A percentile compares a stretch with the other conserved stretches of the same genome.
phyloP scores from a whole-genome alignment of 2,113 vertebrate species.

The Ginglymostoma cirratum region DNA sequence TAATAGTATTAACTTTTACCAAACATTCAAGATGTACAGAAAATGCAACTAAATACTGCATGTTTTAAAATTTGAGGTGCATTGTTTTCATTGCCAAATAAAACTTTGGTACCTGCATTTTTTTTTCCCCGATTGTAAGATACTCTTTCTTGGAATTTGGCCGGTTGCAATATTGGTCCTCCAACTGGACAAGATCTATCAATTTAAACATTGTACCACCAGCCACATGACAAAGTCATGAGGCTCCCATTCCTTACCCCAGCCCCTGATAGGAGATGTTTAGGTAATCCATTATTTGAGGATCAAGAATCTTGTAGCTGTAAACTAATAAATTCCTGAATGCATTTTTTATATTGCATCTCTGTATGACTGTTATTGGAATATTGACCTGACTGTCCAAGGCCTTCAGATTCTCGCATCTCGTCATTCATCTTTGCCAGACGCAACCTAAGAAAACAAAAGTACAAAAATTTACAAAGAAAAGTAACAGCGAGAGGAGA shows the following conservation, averaged over 20 bases:
- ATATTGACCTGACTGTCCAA: conserved; percentile 96
- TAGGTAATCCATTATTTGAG: not conserved
- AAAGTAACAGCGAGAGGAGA: not conserved
- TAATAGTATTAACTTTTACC: not conserved
- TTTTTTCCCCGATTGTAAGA: not conserved
- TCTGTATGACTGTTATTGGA: conserved; percentile 84
- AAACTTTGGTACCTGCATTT: not conserved
- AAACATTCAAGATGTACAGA: not conserved
- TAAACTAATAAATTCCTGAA: conserved; percentile 91
- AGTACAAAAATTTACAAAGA: conserved; percentile 3
- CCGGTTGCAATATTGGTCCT: not conserved
- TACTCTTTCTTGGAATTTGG: not conserved
- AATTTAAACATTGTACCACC: not conserved
- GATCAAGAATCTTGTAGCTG: conserved; percentile 75
- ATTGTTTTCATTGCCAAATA: conserved; percentile 1
- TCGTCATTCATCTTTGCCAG: conserved; percentile 98
- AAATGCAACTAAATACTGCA: not conserved
- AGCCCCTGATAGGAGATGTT: not conserved
- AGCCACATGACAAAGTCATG: not conserved
- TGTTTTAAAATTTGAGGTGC: not conserved
- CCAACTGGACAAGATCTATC: not conserved
- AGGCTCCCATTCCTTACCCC: not conserved
- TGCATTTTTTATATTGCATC: conserved; percentile 93
- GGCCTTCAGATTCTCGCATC: conserved; percentile 95
- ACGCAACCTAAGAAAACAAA: conserved; percentile 66